Evolutionary conservation across 2,888 invertebrate species (phyloP).

Genomic region (Liodrosophila aerea): DNA sequence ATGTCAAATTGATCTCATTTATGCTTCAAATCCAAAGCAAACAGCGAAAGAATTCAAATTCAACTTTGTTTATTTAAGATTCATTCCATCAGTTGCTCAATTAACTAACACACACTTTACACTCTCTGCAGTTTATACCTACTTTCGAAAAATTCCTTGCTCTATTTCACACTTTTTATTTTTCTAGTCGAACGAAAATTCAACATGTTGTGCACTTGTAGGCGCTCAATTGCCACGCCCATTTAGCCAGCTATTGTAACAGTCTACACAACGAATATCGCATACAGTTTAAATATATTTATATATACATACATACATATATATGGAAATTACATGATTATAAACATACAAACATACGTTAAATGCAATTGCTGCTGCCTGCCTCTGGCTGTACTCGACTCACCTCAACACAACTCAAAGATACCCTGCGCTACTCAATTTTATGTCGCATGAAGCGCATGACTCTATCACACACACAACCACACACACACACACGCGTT

Average conservation of each 20-base stretch:
- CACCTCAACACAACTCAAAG: constrained; percentile 21
- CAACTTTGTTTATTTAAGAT: constrained; percentile 46
- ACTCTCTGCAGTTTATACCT: too few relatives aligned
- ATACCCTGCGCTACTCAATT: constrained; percentile 36
- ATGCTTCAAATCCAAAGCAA: constrained; percentile 51
- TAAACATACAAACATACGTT: neutral
- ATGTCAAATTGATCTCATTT: constrained; percentile 68
- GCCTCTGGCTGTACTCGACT: too few relatives aligned
- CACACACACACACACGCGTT: constrained; percentile 38
- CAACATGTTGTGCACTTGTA: constrained; percentile 43
- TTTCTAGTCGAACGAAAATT: constrained; percentile 44
- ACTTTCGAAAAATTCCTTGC: constrained; percentile 17
- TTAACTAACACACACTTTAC: constrained; percentile 4
- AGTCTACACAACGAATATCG: constrained; percentile 59
- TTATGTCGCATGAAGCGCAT: constrained; percentile 30
- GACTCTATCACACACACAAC: constrained; percentile 6
- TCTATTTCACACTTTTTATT: constrained; percentile 5
- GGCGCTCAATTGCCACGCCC: constrained; percentile 30
- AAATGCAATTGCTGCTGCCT: constrained; percentile 26
- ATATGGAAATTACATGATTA: constrained; percentile 46
- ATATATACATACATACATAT: constrained; percentile 18
- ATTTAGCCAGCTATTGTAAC: constrained; percentile 61
- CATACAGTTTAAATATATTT: constrained; percentile 31
- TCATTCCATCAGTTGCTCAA: constrained; percentile 63
- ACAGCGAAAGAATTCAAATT: constrained; percentile 41